Percentiles rank a stretch among this genome's conserved stretches.
Evolutionary conservation across 1,140 invertebrate species (phyloP).

Genomic region (Oreohelix idahoensis): DNA sequence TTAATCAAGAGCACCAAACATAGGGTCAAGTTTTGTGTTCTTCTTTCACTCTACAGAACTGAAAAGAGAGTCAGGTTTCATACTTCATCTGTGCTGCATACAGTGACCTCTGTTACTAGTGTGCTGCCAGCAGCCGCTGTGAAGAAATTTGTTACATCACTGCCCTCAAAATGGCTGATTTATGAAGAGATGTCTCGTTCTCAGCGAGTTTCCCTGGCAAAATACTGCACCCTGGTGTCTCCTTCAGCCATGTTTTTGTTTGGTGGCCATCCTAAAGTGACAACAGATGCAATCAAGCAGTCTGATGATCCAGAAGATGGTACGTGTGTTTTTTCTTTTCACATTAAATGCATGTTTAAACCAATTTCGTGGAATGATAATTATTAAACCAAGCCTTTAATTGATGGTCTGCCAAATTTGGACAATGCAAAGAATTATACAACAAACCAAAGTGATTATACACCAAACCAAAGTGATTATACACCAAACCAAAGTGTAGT

Average conservation of each 20-base stretch:
- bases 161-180: slow-evolving; percentile 87
- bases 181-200: slow-evolving; percentile 85
- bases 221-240: slow-evolving; percentile 84
- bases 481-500: too few species aligned
- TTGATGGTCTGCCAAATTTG: too few species aligned
- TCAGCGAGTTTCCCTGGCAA: slow-evolving; percentile 74
- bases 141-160: slow-evolving; percentile 71
- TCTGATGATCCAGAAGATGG: slow-evolving; percentile 34
- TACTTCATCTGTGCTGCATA: slow-evolving; percentile 81
- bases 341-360: too few species aligned
- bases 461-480: too few species aligned
- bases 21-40: too few species aligned
- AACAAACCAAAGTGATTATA: too few species aligned
- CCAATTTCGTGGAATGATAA: too few species aligned
- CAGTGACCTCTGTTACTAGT: slow-evolving; percentile 48
- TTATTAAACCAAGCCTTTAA: too few species aligned
- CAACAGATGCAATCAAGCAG: slow-evolving; percentile 77
- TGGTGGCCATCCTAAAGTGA: slow-evolving; percentile 81
- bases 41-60: slow-evolving; percentile 74
- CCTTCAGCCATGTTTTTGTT: slow-evolving; percentile 86
- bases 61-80: slow-evolving; percentile 84
- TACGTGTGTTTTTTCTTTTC: neutral
- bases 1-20: too few species aligned
- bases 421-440: too few species aligned
- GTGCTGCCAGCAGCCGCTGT: slow-evolving; percentile 64